A percentile compares a stretch with the other conserved stretches of the same genome.
These are phyloP conservation scores for Bubo blakistoni DNA, from an alignment of 2,113 vertebrate genomes.

Conservation along the genomic window DNA sequence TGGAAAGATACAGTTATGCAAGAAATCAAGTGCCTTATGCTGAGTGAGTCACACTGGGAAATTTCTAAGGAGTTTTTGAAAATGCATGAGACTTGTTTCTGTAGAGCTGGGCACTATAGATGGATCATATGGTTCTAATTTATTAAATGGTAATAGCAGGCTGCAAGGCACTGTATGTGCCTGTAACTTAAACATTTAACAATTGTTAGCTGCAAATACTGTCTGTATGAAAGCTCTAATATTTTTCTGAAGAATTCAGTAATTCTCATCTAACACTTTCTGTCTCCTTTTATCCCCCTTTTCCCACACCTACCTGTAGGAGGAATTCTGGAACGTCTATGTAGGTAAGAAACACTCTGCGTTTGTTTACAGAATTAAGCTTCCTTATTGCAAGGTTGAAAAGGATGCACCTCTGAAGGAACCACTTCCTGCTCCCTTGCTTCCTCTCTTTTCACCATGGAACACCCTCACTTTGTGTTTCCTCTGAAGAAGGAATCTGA, in stretches of 20 bases:
- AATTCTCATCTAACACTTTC: not conserved
- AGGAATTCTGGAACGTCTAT: constrained; percentile 87
- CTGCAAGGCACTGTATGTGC: not conserved
- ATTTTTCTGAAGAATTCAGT: not conserved
- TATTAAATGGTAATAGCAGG: not conserved
- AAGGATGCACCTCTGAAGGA: not conserved
- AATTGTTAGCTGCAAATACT: not conserved
- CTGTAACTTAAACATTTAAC: not conserved
- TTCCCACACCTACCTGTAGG: constrained; percentile 62
- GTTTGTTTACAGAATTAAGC: not conserved
- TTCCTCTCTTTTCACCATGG: not conserved
- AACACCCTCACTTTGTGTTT: not conserved
- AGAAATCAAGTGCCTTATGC: not conserved
- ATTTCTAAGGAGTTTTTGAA: not conserved
- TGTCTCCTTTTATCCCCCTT: constrained; percentile 17
- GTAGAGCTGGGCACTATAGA: not conserved
- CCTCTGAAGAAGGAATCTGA: not conserved
- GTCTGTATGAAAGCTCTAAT: not conserved
- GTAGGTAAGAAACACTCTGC: constrained; percentile 75
- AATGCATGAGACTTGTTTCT: not conserved
- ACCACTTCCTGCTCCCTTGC: not conserved
- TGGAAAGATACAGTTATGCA: not conserved
- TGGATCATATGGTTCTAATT: not conserved
- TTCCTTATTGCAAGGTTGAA: not conserved
- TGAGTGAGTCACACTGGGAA: not conserved